Conservation (phyloP, 2,113 vertebrate species). For the Hirundichthys speculiger region DNA sequence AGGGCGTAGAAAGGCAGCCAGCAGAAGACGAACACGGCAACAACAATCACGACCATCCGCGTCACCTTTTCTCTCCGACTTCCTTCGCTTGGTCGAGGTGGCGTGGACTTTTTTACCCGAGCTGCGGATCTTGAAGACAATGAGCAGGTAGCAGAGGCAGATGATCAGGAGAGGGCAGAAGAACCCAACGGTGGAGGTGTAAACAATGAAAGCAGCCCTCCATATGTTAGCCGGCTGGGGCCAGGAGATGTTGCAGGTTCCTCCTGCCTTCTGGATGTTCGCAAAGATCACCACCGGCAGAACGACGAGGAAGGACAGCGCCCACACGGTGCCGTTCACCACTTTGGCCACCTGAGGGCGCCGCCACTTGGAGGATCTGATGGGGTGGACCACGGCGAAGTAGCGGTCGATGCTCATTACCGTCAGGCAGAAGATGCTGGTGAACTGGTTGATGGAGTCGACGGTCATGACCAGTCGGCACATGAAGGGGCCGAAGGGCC, state of each 20-base stretch:
- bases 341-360: conserved; percentile 88
- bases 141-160: conserved; percentile 94
- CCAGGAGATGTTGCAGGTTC: conserved; percentile 94
- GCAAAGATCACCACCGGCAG: conserved; percentile 91
- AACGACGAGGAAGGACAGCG: conserved; percentile 88
- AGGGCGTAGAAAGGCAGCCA: conserved; percentile 95
- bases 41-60: conserved; percentile 94
- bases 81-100: conserved; percentile 87
- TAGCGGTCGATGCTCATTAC: conserved; percentile 97
- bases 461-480: conserved; percentile 92
- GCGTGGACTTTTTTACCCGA: conserved; percentile 88
- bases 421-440: conserved; percentile 94
- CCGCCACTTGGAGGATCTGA: conserved; percentile 90
- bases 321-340: conserved; percentile 89
- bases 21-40: conserved; percentile 92
- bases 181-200: conserved; percentile 91
- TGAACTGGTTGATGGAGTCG: conserved; percentile 96
- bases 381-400: conserved; percentile 92
- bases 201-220: conserved; percentile 89
- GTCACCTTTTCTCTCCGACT: conserved; percentile 92
- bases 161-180: conserved; percentile 92
- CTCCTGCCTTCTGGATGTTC: conserved; percentile 83
- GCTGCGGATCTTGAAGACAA: conserved; percentile 91
- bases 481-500: conserved; percentile 92
- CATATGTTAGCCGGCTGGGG: conserved; percentile 87